Evolutionary conservation across 2,113 vertebrate genomes (phyloP), one percentile per base, ranked within the genome.

Genomic region (Proteles cristata): DNA sequence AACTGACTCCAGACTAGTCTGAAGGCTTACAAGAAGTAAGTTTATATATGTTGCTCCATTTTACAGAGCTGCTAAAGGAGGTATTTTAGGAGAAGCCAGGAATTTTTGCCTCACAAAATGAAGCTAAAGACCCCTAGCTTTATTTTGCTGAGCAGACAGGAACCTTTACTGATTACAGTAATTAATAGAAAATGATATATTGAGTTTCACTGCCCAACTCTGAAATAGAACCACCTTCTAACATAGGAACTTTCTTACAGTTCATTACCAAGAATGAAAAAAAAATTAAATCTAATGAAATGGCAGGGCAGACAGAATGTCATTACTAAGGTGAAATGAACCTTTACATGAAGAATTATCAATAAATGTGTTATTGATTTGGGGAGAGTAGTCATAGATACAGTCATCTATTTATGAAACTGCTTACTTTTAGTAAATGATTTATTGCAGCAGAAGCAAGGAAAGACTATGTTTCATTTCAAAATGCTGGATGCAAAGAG

Each of bases 271-370:
- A 88, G 94, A 97, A 96, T 73, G 74, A 85, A 95, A 97, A 97
- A 97, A 96, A 81, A 58, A 82, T 90, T 45, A 96, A 90, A 97
- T 95, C 50, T 82, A 95, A 94, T 88, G 92, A 95, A 96, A 95
- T 95, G 90, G 94, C 87, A 85, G 71, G 88, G 83, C 82, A 98
- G 94, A 96, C 97, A 98, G 96, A 71, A 94, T 79, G 71, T 96
- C 97, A 95, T 97, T 98, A 82, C 25, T 19, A 88, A 96, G 97
- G 97, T 98, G 94, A 97, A 94, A 97, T 98, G 94, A 96, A 96
- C 94, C 96, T 98, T 97, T 97, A 97, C 94, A 93, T 97, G 88
- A 35, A 96, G 97, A 93, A 97, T 97, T 97, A 96, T 97, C 97
- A 93, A 98, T 97, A 97, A 90, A 88, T 93, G 91, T 97, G 79